Conservation (phyloP, 2,113 vertebrate species). For the Proterorhinus semilunaris region DNA sequence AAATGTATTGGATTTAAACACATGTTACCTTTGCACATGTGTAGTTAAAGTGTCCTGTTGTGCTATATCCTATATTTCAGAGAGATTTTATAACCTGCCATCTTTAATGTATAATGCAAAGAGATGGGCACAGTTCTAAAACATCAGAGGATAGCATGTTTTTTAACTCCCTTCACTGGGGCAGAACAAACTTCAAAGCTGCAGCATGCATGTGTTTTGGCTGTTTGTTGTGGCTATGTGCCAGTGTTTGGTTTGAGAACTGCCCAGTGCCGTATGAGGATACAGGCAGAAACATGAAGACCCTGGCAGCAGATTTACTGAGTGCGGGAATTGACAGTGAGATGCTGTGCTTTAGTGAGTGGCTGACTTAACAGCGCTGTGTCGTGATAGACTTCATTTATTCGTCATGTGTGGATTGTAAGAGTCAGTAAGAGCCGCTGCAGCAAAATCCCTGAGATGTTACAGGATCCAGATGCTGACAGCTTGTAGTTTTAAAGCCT, state of each 20-base stretch:
- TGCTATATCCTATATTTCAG: too few relatives aligned
- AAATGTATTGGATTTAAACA: too few relatives aligned
- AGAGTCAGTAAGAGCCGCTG: neutral
- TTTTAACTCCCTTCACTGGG: neutral
- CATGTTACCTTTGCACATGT: too few relatives aligned
- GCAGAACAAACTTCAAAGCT: conserved; percentile 47
- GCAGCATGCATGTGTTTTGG: conserved; percentile 15
- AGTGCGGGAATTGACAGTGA: conserved; percentile 27
- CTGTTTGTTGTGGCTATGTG: conserved; percentile 18
- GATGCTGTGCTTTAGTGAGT: conserved; percentile 31
- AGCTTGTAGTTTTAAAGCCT: conserved; percentile 10
- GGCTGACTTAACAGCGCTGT: conserved; percentile 56
- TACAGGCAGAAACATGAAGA: conserved; percentile 72
- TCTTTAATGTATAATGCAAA: neutral
- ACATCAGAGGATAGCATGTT: conserved; percentile 11
- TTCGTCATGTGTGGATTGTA: conserved; percentile 5
- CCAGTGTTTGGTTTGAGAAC: conserved; percentile 30
- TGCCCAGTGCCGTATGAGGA: conserved; percentile 50
- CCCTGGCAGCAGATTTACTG: conserved; percentile 53
- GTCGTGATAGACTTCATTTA: conserved; percentile 33
- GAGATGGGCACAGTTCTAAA: neutral
- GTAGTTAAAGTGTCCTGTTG: too few relatives aligned
- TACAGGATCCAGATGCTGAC: neutral
- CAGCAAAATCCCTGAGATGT: neutral
- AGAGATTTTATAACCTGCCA: too few relatives aligned